Evolutionary conservation across 2,888 invertebrate species (phyloP).

Genomic region (Cistogaster globosa): DNA sequence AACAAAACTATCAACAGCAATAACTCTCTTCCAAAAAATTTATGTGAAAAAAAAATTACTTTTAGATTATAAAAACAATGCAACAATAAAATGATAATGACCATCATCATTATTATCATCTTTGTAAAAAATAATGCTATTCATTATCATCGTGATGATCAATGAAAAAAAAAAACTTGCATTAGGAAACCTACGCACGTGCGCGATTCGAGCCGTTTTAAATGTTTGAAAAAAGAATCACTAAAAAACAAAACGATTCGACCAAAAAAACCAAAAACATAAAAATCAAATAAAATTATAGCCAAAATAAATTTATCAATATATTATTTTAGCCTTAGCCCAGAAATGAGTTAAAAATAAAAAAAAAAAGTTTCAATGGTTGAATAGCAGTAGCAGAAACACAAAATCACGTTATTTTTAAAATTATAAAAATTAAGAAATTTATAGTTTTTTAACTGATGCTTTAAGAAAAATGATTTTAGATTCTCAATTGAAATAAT

Average conservation of each 20-base stretch:
- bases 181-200: constrained; percentile 64
- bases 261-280: neutral
- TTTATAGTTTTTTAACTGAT: too few species aligned
- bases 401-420: neutral
- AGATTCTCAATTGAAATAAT: too few species aligned
- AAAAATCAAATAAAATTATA: constrained; percentile 1
- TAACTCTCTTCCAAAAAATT: constrained; percentile 29
- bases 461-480: too few species aligned
- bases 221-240: constrained; percentile 9
- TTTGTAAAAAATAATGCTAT: neutral
- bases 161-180: constrained; percentile 33
- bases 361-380: neutral
- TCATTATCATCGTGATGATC: constrained; percentile 14
- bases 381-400: neutral
- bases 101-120: constrained; percentile 29
- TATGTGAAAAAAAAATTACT: neutral
- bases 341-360: neutral
- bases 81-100: constrained; percentile 4
- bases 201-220: constrained; percentile 41
- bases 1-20: constrained; percentile 47
- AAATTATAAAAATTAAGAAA: too few species aligned
- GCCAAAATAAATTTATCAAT: constrained; percentile 10
- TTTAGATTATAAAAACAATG: constrained; percentile 9
- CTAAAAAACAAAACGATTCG: neutral
- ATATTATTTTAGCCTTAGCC: constrained; percentile 36